phyloP scores from a whole-genome alignment of 2,113 vertebrate species.

The Trematomus loennbergii region DNA sequence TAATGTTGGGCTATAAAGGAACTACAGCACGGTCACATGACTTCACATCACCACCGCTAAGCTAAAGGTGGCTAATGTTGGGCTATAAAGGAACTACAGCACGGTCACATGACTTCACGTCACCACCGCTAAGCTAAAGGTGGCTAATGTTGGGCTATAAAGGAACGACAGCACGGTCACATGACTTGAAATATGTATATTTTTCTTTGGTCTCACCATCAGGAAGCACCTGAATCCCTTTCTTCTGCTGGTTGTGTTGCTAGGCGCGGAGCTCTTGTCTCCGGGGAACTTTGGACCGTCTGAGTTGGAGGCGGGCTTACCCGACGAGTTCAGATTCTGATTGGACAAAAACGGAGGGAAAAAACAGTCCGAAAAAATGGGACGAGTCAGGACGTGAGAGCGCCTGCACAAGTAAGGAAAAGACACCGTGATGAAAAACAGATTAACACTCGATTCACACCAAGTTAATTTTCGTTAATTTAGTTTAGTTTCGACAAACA shows the following conservation, averaged over 20 bases:
- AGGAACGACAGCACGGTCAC: neutral
- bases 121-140: slow-evolving; percentile 19
- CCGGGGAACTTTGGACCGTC: slow-evolving; percentile 99
- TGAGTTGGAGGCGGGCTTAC: slow-evolving; percentile 94
- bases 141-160: slow-evolving; percentile 27
- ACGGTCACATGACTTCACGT: no score
- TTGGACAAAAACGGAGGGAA: slow-evolving; percentile 22
- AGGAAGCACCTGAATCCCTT: slow-evolving; percentile 99
- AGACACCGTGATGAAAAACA: neutral
- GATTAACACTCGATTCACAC: no score
- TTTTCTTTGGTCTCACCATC: slow-evolving; percentile 89
- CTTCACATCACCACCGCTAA: no score
- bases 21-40: no score
- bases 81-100: no score
- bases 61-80: no score
- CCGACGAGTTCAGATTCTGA: slow-evolving; percentile 97
- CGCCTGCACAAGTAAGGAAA: neutral
- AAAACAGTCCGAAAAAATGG: slow-evolving; percentile 1
- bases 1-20: no score
- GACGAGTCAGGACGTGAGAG: neutral
- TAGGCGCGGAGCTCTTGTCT: slow-evolving; percentile 96
- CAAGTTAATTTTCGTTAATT: no score
- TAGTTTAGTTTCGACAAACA: no score
- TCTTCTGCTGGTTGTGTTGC: slow-evolving; percentile 99
- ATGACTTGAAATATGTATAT: neutral